Evolutionary conservation across 1,140 invertebrate species (phyloP).

Genomic region (Zaprionus ghesquierei): DNA sequence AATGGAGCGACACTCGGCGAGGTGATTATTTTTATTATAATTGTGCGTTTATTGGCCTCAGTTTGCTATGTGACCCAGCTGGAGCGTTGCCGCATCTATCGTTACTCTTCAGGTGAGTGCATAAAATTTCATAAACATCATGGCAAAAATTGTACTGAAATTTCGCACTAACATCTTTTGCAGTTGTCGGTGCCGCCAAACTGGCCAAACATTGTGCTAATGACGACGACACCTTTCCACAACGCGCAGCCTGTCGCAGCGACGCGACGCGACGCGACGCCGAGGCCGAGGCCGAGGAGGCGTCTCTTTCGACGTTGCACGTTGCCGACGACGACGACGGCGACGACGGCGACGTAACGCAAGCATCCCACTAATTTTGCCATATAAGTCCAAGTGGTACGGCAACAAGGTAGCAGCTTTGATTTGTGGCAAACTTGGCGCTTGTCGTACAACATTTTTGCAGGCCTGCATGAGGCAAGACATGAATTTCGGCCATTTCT

Average conservation of each 20-base stretch:
- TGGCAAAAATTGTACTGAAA: conserved; percentile 34
- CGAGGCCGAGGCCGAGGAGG: background rate
- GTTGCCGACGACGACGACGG: background rate
- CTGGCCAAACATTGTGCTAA: conserved; percentile 53
- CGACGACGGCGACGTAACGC: conserved; percentile 23
- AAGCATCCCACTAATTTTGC: conserved; percentile 80
- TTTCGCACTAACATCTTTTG: conserved; percentile 34
- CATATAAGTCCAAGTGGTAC: conserved; percentile 76
- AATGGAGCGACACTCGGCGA: conserved; percentile 21
- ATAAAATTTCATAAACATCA: conserved; percentile 62
- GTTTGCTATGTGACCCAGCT: conserved; percentile 34
- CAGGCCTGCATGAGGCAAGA: conserved; percentile 41
- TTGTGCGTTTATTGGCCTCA: conserved; percentile 76
- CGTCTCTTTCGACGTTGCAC: background rate
- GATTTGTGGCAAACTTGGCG: conserved; percentile 74
- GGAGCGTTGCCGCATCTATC: background rate
- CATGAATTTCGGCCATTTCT: conserved; percentile 41
- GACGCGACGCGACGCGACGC: background rate
- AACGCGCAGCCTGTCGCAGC: background rate
- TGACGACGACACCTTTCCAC: conserved; percentile 69
- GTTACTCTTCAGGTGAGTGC: conserved; percentile 43
- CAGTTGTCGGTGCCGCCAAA: conserved; percentile 25
- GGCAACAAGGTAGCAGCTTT: conserved; percentile 48
- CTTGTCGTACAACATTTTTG: conserved; percentile 80
- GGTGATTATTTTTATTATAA: conserved; percentile 80